These are phyloP conservation scores for Enteromius fasciolatus DNA, from an alignment of 2,797 vertebrate genomes.

Conservation along the genomic window DNA sequence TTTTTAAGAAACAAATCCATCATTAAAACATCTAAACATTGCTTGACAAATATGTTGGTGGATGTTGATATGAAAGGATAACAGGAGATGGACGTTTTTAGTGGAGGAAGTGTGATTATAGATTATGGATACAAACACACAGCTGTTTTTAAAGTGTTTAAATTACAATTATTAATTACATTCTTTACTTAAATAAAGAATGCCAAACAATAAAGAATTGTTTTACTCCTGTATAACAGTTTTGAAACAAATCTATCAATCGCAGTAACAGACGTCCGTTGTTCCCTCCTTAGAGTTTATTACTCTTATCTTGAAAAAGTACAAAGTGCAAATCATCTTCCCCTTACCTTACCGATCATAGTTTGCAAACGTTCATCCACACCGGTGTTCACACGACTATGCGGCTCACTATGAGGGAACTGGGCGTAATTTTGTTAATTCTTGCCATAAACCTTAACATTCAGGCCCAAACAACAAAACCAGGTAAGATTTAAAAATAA, in stretches of 20 bases:
- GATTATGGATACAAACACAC: not conserved
- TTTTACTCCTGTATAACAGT: not conserved
- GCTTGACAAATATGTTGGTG: not conserved
- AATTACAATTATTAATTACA: no score
- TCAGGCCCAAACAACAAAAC: conserved; percentile 39
- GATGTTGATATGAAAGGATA: not conserved
- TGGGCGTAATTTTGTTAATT: conserved; percentile 65
- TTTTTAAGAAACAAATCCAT: no score
- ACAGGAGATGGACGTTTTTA: not conserved
- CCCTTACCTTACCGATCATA: conserved; percentile 58
- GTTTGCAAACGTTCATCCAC: conserved; percentile 65
- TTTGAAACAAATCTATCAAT: not conserved
- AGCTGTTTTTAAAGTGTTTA: not conserved
- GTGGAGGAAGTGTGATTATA: not conserved
- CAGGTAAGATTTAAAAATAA: conserved; percentile 65
- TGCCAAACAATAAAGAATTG: not conserved
- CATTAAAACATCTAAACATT: no score
- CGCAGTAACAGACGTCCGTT: not conserved
- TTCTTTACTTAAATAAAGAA: no score
- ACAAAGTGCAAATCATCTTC: conserved; percentile 69
- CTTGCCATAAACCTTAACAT: conserved; percentile 60
- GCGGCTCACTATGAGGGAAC: conserved; percentile 72
- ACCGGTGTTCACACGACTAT: conserved; percentile 50
- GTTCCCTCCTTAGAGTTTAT: conserved; percentile 12
- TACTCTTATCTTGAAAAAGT: conserved; percentile 59